Base-by-base conservation (phyloP, 2,113 vertebrate species). In the Otolemur garnettii region DNA sequence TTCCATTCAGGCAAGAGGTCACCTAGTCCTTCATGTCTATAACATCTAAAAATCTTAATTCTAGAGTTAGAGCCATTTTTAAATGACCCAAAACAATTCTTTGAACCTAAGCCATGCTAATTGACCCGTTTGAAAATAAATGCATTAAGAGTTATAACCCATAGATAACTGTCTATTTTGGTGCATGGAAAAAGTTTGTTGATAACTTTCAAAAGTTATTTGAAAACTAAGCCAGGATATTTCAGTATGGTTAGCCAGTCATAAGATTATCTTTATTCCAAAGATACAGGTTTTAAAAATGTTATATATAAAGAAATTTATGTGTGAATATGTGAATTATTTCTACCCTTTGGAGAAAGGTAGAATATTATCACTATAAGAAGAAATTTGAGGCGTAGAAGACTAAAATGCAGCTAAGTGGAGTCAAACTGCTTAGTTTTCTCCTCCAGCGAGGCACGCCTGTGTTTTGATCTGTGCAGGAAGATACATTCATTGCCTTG, bases 341-440 rank as follows among this genome's bases (percentile, higher is more conserved):
- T 75, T 93, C 35, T 7, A 80, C 45, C 18, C 14, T 57, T 82
- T 90, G 13, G 30, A 30, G 33, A 82, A 86, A 35, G 30, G 9
- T 77, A 0, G 50, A 62, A 68, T 72, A 81, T 81, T 96, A 42
- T 89, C 50, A 68, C 66, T 86, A 3, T 74, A 74, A 87, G 33
- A 71, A 88, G 53, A 93, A 91, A 82, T 86, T 50, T 91, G 26
- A 95, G 59, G 22, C 19, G 50, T 95, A 45, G 79, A 94, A 92
- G 26, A 7, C 21, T 72, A 74, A 68, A 12, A 82, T 74, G 11
- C 3, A n/a, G 69, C 57, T 87, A 60, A 91, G 28, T 69, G n/a
- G 30, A 88, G 1, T 60, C 22, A 24, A 28, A 33, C 42, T 82
- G 21, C 35, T 69, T 7, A 7, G n/a, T 85, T 66, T 88, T 22